Evolutionary conservation across 92 coral and sea anemone genomes (phyloP).

Genomic region (Phenganax subtilis): DNA sequence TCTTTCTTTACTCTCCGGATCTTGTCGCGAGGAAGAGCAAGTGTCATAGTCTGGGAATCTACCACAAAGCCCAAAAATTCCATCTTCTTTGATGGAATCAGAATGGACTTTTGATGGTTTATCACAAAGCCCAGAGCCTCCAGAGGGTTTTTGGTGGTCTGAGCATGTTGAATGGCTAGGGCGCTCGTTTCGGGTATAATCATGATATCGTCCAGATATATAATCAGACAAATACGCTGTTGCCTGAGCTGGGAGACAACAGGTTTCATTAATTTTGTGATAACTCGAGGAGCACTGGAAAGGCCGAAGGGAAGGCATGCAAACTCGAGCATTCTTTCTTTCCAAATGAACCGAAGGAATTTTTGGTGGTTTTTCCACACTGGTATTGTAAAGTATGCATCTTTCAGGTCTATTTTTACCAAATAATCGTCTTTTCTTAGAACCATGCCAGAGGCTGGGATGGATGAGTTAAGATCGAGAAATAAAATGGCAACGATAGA

Average conservation of each 20-base stretch:
- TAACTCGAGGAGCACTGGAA: not conserved
- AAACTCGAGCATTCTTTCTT: not conserved
- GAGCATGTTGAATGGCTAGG: not conserved
- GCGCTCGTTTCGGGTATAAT: not conserved
- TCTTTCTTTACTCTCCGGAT: slow-evolving; percentile 40
- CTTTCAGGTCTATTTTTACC: too few relatives aligned
- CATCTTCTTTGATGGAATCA: slow-evolving; percentile 5
- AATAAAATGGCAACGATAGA: too few relatives aligned
- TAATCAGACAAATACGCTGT: slow-evolving; percentile 1
- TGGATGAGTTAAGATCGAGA: too few relatives aligned
- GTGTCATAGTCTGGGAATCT: slow-evolving; percentile 41
- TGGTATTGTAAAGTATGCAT: not conserved
- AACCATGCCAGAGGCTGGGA: not conserved
- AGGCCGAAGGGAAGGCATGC: slow-evolving; percentile 17
- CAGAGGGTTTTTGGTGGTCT: not conserved
- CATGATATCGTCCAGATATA: slow-evolving; percentile 3
- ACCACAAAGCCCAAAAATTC: slow-evolving; percentile 55
- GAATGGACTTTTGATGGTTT: not conserved
- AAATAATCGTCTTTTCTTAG: not conserved
- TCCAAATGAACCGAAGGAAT: not conserved
- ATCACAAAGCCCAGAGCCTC: not conserved
- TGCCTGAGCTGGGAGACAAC: not conserved
- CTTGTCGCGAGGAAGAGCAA: slow-evolving; percentile 50
- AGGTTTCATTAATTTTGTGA: not conserved
- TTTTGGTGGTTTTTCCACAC: not conserved